Evolutionary conservation across 2,797 vertebrate genomes (phyloP), one percentile per base, ranked within the genome.

Genomic region (Lacerta bilineata): DNA sequence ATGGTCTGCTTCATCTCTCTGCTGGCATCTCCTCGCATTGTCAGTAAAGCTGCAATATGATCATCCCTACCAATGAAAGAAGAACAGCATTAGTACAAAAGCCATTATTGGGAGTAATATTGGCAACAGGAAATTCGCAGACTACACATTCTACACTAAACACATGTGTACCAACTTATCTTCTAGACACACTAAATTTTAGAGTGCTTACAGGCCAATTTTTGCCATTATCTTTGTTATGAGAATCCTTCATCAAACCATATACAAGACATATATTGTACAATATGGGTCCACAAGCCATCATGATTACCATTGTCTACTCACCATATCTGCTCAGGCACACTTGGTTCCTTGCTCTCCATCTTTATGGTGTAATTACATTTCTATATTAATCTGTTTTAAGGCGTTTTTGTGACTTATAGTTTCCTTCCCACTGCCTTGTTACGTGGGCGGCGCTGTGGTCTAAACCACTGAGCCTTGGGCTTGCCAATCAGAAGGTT

Each of bases 1-100:
- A 99, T 99, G 87, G 97, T 99, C 95, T 99, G 98, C 36, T 98
- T 98, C 98, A 99, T 99, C 43, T 99, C 99, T 64, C 98, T 97
- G 96, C 97, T 99, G 95, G 98, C 98, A 5, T 99, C 99, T 0
- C 99, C 99, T 0, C 99, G 97, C 87, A 99, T 96, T 0, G 98
- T 97, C 91, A 99, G 94, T 95, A 99, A 91, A 0, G 98, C 98
- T 66, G 98, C 95, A 36, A 99, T 98, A 92, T 99, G 99, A 71
- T 99, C 99, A 87, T 99, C 99, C 95, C 98, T 99, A 90, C 5
- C 23, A 92, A 90, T 36, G 77, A 41, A 2, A 88, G 0, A 0
- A 59, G 0, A 0, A 59, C 2, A 66, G 64, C 7, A 25, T 95
- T 43, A 94, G 41, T 0, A n/a, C 61, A 75, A 80, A 46, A 20